These are phyloP conservation scores for Drosophila takahashii DNA, from an alignment of 1,140 invertebrate species.

Conservation along the genomic window DNA sequence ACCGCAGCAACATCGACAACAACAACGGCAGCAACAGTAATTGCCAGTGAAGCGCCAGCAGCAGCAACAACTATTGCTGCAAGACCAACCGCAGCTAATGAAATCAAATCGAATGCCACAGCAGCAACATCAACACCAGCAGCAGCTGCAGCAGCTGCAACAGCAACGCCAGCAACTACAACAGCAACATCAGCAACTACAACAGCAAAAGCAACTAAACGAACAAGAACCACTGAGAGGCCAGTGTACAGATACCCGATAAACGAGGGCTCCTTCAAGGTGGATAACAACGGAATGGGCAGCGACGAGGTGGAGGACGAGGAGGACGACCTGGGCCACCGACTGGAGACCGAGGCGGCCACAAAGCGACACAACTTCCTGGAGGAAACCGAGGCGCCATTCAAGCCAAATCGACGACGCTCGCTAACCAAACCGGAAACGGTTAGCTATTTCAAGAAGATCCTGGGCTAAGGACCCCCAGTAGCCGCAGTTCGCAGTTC, in stretches of 20 bases:
- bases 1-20: conserved; percentile 22
- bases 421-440: conserved; percentile 84
- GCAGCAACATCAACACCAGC: conserved; percentile 28
- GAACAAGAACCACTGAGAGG: not conserved
- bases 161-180: conserved; percentile 18
- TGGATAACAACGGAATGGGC: conserved; percentile 17
- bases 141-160: conserved; percentile 16
- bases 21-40: conserved; percentile 23
- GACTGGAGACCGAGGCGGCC: conserved; percentile 23
- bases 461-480: conserved; percentile 70
- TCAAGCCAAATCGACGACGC: conserved; percentile 83
- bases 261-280: conserved; percentile 9
- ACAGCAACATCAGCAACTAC: conserved; percentile 13
- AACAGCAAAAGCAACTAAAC: conserved; percentile 8
- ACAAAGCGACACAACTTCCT: conserved; percentile 77
- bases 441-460: conserved; percentile 84
- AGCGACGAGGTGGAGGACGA: conserved; percentile 20
- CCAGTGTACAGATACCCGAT: not conserved
- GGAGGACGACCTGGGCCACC: not conserved
- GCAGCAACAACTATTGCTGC: conserved; percentile 19
- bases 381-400: conserved; percentile 80
- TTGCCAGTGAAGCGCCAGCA: conserved; percentile 31
- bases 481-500: conserved; percentile 27
- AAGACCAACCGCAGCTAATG: conserved; percentile 20
- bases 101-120: conserved; percentile 13